These are phyloP conservation scores for Brachionus plicatilis DNA, from an alignment of 1,140 invertebrate species.

Conservation along the genomic window DNA sequence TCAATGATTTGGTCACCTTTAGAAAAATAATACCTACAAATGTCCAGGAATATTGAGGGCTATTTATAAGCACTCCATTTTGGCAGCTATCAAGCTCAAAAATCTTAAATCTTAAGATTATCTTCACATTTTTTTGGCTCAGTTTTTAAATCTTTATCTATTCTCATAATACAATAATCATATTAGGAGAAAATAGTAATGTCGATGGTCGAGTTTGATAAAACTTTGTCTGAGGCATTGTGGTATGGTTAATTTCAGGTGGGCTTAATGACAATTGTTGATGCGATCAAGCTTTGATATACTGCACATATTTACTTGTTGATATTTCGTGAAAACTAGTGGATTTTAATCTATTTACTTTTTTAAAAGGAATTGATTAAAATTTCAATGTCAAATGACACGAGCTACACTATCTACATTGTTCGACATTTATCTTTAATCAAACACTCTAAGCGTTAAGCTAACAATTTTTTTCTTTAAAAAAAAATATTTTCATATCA, in stretches of 20 bases:
- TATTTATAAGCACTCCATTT: background rate
- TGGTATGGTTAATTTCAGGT: background rate
- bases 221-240: background rate
- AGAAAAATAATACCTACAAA: background rate
- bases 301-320: background rate
- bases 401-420: constrained; percentile 2
- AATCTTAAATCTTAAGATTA: constrained; percentile 3
- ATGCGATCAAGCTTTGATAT: background rate
- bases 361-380: background rate
- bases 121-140: background rate
- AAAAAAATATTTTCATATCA: constrained; percentile 5
- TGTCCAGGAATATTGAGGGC: background rate
- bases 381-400: constrained; percentile 10
- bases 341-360: constrained; percentile 11
- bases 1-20: background rate
- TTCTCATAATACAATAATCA: constrained; percentile 28
- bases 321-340: background rate
- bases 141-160: background rate
- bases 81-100: background rate
- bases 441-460: constrained; percentile 33
- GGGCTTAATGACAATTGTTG: background rate
- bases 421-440: constrained; percentile 32
- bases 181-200: background rate
- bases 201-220: background rate
- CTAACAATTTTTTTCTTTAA: background rate